Conservation (phyloP, 2,797 vertebrate species). For the Alauda arvensis region DNA sequence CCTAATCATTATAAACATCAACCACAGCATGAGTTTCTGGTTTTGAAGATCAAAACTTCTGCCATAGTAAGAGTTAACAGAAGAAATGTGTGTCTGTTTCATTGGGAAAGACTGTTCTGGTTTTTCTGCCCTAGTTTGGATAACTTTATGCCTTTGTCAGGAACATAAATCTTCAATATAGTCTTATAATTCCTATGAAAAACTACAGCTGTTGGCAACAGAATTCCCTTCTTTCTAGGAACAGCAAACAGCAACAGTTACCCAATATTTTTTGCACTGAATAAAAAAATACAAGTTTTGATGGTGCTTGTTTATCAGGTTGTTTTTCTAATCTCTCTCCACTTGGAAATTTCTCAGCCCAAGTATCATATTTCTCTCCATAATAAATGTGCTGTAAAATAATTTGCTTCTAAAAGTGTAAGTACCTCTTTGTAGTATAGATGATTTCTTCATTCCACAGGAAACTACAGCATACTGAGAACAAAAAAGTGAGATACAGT, state of each 20-base stretch:
- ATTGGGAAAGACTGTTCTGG: not conserved
- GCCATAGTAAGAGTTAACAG: constrained; percentile 17
- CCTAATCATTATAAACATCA: not conserved
- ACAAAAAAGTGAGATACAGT: not conserved
- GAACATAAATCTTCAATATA: constrained; percentile 55
- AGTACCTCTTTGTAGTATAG: not conserved
- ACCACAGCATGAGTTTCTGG: not conserved
- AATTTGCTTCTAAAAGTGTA: not conserved
- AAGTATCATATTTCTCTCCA: not conserved
- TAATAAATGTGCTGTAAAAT: not conserved
- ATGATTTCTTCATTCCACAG: constrained; percentile 5
- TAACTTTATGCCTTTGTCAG: constrained; percentile 42
- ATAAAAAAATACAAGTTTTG: not conserved
- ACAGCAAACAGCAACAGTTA: constrained; percentile 51
- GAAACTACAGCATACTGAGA: constrained; percentile 1
- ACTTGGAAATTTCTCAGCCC: not conserved
- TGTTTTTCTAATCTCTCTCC: not conserved
- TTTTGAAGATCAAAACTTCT: constrained; percentile 9
- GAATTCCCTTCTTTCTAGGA: constrained; percentile 73
- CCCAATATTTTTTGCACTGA: constrained; percentile 38
- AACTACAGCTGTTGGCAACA: constrained; percentile 70
- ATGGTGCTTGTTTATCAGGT: not conserved
- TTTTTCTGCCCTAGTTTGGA: constrained; percentile 13
- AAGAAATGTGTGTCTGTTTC: not conserved
- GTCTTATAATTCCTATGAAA: constrained; percentile 66